phyloP scores from a whole-genome alignment of 1,140 invertebrate genomes.

The Drosophila bifasciata region DNA sequence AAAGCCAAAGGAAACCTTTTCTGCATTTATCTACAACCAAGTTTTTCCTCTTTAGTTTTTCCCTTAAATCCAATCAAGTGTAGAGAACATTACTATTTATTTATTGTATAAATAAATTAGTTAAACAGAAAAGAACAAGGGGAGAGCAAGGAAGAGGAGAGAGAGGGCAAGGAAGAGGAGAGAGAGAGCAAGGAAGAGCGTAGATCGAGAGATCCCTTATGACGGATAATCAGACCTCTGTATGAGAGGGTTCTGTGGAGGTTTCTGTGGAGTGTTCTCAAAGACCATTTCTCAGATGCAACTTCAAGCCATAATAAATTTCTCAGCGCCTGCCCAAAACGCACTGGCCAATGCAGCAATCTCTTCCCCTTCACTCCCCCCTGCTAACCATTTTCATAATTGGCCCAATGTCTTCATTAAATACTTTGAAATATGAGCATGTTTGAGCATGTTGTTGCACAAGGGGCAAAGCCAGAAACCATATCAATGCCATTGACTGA shows the following conservation, averaged over 20 bases:
- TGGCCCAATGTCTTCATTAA: slow-evolving; percentile 50
- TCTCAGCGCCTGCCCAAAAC: slow-evolving; percentile 1
- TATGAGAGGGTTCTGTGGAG: neutral
- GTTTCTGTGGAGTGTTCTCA: too few relatives aligned
- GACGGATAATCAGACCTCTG: slow-evolving; percentile 3
- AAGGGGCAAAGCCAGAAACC: slow-evolving; percentile 28
- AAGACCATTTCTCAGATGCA: slow-evolving; percentile 11
- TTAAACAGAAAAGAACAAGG: slow-evolving; percentile 7
- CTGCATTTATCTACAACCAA: too few relatives aligned
- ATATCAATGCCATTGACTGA: slow-evolving; percentile 61
- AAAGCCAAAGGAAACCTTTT: too few relatives aligned
- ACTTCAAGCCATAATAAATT: neutral
- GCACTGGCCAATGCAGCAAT: neutral
- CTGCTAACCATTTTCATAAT: neutral
- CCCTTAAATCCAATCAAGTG: too few relatives aligned
- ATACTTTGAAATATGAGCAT: slow-evolving; percentile 47
- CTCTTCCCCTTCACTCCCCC: neutral
- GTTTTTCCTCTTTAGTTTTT: too few relatives aligned
- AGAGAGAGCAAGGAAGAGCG: too few relatives aligned
- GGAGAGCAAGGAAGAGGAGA: neutral
- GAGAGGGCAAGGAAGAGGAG: neutral
- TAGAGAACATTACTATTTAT: too few relatives aligned
- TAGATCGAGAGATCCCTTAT: slow-evolving; percentile 5
- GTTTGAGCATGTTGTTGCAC: slow-evolving; percentile 22
- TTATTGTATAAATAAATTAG: slow-evolving; percentile 1